Conservation (phyloP, 1,140 invertebrate species). For the Papilio aristodemus region DNA sequence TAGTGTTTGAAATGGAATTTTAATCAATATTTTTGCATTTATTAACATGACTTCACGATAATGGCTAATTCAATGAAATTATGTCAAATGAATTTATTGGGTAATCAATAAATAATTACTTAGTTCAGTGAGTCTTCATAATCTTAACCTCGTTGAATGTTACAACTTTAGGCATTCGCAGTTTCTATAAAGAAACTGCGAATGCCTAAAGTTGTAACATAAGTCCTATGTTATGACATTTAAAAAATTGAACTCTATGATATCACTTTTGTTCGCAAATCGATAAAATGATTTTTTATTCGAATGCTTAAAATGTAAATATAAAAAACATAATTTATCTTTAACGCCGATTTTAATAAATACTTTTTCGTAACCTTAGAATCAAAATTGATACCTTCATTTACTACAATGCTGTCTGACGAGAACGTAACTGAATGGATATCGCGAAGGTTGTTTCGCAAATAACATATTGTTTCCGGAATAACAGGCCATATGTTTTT, state of each 20-base stretch:
- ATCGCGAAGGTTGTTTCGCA: constrained; percentile 11
- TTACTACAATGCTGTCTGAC: neutral
- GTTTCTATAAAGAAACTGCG: too few species aligned
- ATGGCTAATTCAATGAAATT: constrained; percentile 1
- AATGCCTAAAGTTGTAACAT: too few species aligned
- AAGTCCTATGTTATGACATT: too few species aligned
- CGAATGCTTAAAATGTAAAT: too few species aligned
- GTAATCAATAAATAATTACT: neutral
- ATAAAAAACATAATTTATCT: too few species aligned
- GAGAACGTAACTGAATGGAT: neutral
- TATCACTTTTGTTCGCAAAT: too few species aligned
- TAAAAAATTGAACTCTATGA: too few species aligned
- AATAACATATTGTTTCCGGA: constrained; percentile 18
- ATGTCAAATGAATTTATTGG: neutral
- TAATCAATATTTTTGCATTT: neutral
- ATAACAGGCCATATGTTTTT: constrained; percentile 5
- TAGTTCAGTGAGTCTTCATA: neutral
- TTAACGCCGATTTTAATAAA: neutral
- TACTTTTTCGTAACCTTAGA: constrained; percentile 13
- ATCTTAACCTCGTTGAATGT: neutral
- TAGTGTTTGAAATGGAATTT: neutral
- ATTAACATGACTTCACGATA: neutral
- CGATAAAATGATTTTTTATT: too few species aligned
- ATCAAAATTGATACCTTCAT: constrained; percentile 3
- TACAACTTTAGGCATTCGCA: neutral